phyloP scores from a whole-genome alignment of 1,140 invertebrate genomes.

The Lamellibrachia luymesi region DNA sequence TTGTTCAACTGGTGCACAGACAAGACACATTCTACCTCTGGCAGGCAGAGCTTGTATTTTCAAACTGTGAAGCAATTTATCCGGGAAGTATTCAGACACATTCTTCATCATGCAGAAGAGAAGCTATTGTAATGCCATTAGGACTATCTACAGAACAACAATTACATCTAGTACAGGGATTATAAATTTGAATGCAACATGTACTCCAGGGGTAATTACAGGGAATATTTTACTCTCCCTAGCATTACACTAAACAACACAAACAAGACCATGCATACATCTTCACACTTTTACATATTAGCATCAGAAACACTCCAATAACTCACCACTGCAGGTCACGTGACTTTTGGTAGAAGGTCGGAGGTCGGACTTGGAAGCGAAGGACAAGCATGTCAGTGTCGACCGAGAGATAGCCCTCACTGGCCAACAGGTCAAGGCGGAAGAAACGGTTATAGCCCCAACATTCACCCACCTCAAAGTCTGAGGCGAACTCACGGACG shows the following conservation, averaged over 20 bases:
- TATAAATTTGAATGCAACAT: no score
- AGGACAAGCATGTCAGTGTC: constrained; percentile 55
- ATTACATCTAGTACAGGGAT: no score
- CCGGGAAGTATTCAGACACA: no score
- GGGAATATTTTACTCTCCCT: no score
- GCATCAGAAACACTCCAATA: background rate
- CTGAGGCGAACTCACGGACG: constrained; percentile 82
- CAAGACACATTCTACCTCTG: no score
- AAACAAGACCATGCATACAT: background rate
- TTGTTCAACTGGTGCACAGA: no score
- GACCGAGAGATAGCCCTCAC: constrained; percentile 76
- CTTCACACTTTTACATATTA: background rate
- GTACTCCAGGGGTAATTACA: no score
- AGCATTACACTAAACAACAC: background rate
- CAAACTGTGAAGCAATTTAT: no score
- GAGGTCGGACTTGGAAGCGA: constrained; percentile 83
- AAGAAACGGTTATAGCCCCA: constrained; percentile 97
- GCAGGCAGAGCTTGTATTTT: no score
- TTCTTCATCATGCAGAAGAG: no score
- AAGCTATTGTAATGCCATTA: no score
- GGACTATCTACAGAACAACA: no score
- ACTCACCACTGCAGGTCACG: constrained; percentile 83
- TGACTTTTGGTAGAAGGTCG: constrained; percentile 90
- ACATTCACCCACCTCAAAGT: constrained; percentile 96
- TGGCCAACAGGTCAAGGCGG: constrained; percentile 81